These are phyloP conservation scores for Zeuzera pyrina DNA, from an alignment of 2,888 invertebrate species.

Conservation along the genomic window DNA sequence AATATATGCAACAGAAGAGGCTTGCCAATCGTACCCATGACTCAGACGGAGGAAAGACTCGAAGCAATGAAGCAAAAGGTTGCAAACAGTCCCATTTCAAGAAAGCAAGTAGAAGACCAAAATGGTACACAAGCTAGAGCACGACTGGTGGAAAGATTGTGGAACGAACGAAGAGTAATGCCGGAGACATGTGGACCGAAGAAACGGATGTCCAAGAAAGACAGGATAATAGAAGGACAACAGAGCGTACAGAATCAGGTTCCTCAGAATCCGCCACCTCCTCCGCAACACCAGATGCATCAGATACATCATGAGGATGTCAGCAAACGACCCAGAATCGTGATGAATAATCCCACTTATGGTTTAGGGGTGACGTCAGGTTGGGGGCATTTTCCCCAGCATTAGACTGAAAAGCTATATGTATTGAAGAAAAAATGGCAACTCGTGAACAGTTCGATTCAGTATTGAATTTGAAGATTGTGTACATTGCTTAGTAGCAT, in stretches of 20 bases:
- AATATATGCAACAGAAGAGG: constrained; percentile 46
- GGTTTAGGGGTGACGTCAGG: constrained; percentile 41
- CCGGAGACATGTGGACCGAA: constrained; percentile 39
- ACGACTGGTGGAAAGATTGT: constrained; percentile 38
- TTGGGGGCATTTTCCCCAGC: constrained; percentile 58
- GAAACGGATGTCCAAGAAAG: constrained; percentile 46
- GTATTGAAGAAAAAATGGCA: too few species aligned
- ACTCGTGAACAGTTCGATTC: too few species aligned
- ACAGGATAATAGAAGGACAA: constrained; percentile 31
- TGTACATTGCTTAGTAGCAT: too few species aligned
- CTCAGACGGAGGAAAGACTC: constrained; percentile 47
- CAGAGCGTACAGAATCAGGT: constrained; percentile 12
- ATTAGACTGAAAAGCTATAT: constrained; percentile 27
- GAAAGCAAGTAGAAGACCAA: constrained; percentile 40
- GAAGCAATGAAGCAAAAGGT: constrained; percentile 62
- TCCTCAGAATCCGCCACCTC: constrained; percentile 13
- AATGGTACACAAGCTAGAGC: constrained; percentile 34
- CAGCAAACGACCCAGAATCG: constrained; percentile 43
- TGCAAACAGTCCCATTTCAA: constrained; percentile 47
- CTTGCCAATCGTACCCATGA: constrained; percentile 39
- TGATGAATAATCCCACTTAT: constrained; percentile 39
- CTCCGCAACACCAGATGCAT: constrained; percentile 13
- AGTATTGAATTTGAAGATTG: too few species aligned
- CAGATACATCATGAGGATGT: constrained; percentile 37
- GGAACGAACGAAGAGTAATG: constrained; percentile 42